Percentiles rank a stretch among this genome's conserved stretches.
phyloP scores from a whole-genome alignment of 1,140 invertebrate species.

The Sitobion miscanthi region DNA sequence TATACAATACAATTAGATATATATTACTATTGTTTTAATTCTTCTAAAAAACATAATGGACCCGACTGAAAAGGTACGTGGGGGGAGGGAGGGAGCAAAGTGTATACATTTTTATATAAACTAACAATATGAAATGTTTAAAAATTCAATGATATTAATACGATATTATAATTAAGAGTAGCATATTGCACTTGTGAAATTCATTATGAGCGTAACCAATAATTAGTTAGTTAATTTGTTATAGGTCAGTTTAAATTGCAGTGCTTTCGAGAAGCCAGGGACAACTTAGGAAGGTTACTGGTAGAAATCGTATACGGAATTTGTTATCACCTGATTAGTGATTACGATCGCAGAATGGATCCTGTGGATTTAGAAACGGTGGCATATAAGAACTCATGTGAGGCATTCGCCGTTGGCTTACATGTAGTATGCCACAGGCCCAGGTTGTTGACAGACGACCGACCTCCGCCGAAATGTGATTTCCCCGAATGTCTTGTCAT shows the following conservation, averaged over 20 bases:
- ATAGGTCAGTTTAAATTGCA: constrained; percentile 59
- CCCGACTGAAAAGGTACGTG: too few relatives aligned
- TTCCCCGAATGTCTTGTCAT: constrained; percentile 68
- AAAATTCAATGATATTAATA: not conserved
- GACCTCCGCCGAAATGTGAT: constrained; percentile 66
- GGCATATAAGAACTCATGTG: constrained; percentile 63
- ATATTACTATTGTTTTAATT: too few relatives aligned
- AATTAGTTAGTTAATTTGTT: not conserved
- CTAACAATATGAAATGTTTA: not conserved
- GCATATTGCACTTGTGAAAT: not conserved
- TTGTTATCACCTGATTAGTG: constrained; percentile 65
- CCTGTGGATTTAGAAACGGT: constrained; percentile 65
- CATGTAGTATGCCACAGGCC: constrained; percentile 66
- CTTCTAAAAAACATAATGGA: too few relatives aligned
- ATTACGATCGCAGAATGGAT: constrained; percentile 66
- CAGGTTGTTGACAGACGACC: constrained; percentile 57
- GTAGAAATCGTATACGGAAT: constrained; percentile 64
- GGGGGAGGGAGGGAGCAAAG: too few relatives aligned
- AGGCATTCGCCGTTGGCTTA: constrained; percentile 65
- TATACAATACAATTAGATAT: too few relatives aligned
- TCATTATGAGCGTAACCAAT: not conserved
- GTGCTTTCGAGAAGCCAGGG: constrained; percentile 65
- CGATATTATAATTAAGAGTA: not conserved
- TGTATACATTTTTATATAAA: not conserved
- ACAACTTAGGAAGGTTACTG: constrained; percentile 63